Conservation (phyloP, 2,113 vertebrate genomes). For the Xiphias gladius region DNA sequence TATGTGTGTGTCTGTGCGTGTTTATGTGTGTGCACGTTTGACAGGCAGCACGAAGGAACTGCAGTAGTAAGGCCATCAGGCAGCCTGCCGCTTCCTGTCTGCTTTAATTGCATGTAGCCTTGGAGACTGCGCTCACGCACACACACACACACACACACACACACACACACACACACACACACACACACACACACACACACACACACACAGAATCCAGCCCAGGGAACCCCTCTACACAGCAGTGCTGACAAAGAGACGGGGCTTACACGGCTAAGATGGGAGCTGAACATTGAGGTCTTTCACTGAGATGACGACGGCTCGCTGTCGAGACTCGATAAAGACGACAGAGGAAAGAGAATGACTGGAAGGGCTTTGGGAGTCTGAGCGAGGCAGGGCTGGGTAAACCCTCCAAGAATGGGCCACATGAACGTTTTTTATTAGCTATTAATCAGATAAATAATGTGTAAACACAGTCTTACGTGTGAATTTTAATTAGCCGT, state of each 20-base stretch:
- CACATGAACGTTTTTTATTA: not conserved
- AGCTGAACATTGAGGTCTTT: conserved; percentile 66
- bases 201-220: conserved; percentile 38
- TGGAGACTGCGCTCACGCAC: conserved; percentile 53
- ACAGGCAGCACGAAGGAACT: conserved; percentile 61
- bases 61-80: conserved; percentile 67
- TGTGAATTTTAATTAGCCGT: conserved; percentile 45
- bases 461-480: conserved; percentile 11
- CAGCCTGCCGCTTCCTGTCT: conserved; percentile 73
- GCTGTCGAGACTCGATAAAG: conserved; percentile 50
- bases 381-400: conserved; percentile 2
- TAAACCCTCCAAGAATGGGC: conserved; percentile 15
- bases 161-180: conserved; percentile 41
- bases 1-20: conserved; percentile 14
- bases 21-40: conserved; percentile 27
- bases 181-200: conserved; percentile 38
- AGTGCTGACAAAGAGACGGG: conserved; percentile 64
- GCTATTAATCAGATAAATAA: conserved; percentile 55
- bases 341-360: conserved; percentile 35
- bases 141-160: conserved; percentile 45
- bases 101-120: conserved; percentile 78
- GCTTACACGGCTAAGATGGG: conserved; percentile 71
- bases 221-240: conserved; percentile 66
- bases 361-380: conserved; percentile 36
- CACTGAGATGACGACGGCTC: conserved; percentile 58